phyloP scores from a whole-genome alignment of 2,797 vertebrate genomes.

The Schizothorax lantsangensis region DNA sequence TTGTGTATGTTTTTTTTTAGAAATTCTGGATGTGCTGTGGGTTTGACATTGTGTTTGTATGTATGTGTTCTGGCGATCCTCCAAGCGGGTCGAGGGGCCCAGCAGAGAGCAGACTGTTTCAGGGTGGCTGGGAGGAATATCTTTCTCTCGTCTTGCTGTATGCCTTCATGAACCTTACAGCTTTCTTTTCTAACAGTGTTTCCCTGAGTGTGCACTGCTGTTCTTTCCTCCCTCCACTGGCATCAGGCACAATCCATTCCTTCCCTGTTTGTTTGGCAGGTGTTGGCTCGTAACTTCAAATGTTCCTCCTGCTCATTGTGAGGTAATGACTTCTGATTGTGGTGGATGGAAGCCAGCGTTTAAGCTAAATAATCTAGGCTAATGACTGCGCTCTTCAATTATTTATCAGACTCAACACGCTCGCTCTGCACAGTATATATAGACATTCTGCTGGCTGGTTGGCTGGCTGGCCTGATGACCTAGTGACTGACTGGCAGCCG shows the following conservation, averaged over 20 bases:
- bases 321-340: constrained; percentile 45
- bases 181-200: constrained; percentile 26
- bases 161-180: constrained; percentile 33
- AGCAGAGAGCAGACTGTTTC: constrained; percentile 54
- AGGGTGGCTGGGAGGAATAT: constrained; percentile 37
- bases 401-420: constrained; percentile 43
- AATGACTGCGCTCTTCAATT: constrained; percentile 49
- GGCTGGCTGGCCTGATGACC: constrained; percentile 52
- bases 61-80: constrained; percentile 52
- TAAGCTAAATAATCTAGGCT: constrained; percentile 48
- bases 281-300: constrained; percentile 30
- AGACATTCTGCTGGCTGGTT: constrained; percentile 43
- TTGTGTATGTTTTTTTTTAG: constrained; percentile 2
- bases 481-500: constrained; percentile 51
- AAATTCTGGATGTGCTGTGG: constrained; percentile 36
- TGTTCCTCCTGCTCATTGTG: constrained; percentile 40
- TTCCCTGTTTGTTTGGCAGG: constrained; percentile 39
- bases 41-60: constrained; percentile 50
- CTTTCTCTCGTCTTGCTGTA: constrained; percentile 14
- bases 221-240: constrained; percentile 26
- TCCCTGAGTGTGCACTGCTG: not conserved
- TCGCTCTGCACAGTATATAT: constrained; percentile 17
- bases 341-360: constrained; percentile 40
- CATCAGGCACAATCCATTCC: not conserved
- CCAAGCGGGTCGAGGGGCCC: constrained; percentile 58